Evolutionary conservation across 2,888 invertebrate species (phyloP), one percentile per base, ranked within the genome.

Genomic region (Aspidiotus destructor): DNA sequence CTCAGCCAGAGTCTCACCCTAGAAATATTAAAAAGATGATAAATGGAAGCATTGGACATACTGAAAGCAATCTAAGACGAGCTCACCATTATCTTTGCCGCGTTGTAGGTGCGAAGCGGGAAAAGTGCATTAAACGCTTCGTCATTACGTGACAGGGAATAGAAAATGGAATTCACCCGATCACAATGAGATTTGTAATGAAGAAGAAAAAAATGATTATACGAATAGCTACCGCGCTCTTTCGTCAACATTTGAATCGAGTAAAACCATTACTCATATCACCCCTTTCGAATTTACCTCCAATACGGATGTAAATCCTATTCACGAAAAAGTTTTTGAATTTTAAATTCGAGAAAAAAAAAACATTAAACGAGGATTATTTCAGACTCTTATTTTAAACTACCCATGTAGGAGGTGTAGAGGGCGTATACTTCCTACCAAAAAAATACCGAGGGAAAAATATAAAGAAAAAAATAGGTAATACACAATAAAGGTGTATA

Each of bases 251-350:
- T 48, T n/a, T 48, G n/a, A 48, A 48, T n/a, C 10, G 6, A n/a
- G n/a, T 11, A n/a, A 48, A 48, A 48, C 48, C 48, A 48, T 48
- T 6, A 48, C 48, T 48, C 48, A 48, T 48, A 48, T 48, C 48
- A n/a, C 48, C 48, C 48, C 48, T 28, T 28, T 28, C 48, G 48
- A 48, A n/a, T 48, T 48, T 6, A 13, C 48, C n/a, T 48, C n/a
- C 48, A n/a, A 48, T 6, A 48, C n/a, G 48, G n/a, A 48, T n/a
- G 48, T n/a, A 48, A 48, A 48, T 48, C 48, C 48, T 48, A 48
- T 48, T 48, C 48, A n/a, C 48, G 48, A 48, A 48, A 28, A 48
- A 48, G 48, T 48, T 48, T 48, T 48, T 48, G 48, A 48, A 48
- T 48, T 48, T 48, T n/a, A 48, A 48, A 48, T 48, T 48, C 6